Evolutionary conservation across 2,113 vertebrate genomes (phyloP).

Genomic region (Hypocryptadius cinnamomeus): DNA sequence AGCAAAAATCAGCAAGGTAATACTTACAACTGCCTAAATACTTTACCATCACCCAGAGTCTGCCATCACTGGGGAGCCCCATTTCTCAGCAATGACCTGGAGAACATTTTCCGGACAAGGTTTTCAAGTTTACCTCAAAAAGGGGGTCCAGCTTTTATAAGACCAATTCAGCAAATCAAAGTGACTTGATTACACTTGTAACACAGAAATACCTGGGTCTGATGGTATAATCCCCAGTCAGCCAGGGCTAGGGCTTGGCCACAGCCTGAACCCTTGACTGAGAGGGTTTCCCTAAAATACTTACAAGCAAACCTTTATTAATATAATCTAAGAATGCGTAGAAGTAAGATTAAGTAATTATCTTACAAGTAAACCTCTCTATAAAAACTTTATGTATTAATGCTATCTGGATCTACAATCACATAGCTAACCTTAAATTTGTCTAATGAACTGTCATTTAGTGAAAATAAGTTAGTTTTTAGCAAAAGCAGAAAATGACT

Average conservation of each 20-base stretch:
- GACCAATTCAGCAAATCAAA: background rate
- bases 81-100: background rate
- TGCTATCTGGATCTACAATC: background rate
- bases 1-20: background rate
- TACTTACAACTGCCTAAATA: background rate
- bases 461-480: background rate
- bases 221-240: background rate
- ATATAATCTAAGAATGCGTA: background rate
- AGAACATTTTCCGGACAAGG: background rate
- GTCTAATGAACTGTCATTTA: background rate
- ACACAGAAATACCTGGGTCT: background rate
- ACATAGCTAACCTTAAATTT: background rate
- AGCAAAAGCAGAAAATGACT: background rate
- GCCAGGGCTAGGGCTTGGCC: background rate
- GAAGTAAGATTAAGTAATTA: background rate
- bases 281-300: background rate
- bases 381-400: background rate
- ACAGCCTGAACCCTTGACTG: background rate
- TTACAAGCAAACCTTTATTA: background rate
- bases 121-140: background rate
- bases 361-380: background rate
- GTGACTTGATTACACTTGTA: background rate
- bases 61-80: background rate
- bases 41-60: background rate
- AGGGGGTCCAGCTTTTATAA: background rate